A percentile compares a stretch with the other conserved stretches of the same genome.
Conservation (phyloP, 2,888 invertebrate genomes). For the Noctuana brunneofusca region DNA sequence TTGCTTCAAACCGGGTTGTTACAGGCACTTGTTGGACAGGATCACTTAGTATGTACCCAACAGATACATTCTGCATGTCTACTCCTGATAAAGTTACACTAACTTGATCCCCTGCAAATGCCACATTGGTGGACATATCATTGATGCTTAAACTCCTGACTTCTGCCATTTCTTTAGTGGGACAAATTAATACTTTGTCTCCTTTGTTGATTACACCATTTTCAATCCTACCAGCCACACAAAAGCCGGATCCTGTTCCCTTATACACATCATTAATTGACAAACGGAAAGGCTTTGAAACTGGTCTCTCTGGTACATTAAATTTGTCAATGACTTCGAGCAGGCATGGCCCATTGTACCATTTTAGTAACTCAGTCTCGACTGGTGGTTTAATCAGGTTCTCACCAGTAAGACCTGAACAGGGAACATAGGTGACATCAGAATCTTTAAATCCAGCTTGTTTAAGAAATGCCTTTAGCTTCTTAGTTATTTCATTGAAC, state of each 20-base stretch:
- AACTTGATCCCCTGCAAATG: conserved; percentile 97
- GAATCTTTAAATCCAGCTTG: conserved; percentile 95
- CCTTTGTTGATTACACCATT: conserved; percentile 93
- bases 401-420: conserved; percentile 97
- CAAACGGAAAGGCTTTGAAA: conserved; percentile 94
- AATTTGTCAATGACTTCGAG: conserved; percentile 94
- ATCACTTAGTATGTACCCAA: conserved; percentile 95
- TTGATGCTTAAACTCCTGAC: conserved; percentile 91
- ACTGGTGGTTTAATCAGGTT: conserved; percentile 90
- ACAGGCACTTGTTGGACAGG: conserved; percentile 90
- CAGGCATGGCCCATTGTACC: conserved; percentile 93
- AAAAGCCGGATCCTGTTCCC: conserved; percentile 94
- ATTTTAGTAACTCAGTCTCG: conserved; percentile 85
- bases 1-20: conserved; percentile 91
- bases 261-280: conserved; percentile 98
- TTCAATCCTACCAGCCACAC: conserved; percentile 95
- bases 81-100: conserved; percentile 91
- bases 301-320: conserved; percentile 92
- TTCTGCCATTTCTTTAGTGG: conserved; percentile 91
- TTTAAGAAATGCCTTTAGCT: conserved; percentile 91
- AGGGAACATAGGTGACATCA: conserved; percentile 95
- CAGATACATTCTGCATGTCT: conserved; percentile 91
- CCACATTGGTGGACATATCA: conserved; percentile 86
- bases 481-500: conserved; percentile 93
- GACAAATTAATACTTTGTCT: conserved; percentile 94